Evolutionary conservation across 2,888 invertebrate genomes (phyloP), one percentile per base, ranked within the genome.

Genomic region (Ametastegia equiseti): DNA sequence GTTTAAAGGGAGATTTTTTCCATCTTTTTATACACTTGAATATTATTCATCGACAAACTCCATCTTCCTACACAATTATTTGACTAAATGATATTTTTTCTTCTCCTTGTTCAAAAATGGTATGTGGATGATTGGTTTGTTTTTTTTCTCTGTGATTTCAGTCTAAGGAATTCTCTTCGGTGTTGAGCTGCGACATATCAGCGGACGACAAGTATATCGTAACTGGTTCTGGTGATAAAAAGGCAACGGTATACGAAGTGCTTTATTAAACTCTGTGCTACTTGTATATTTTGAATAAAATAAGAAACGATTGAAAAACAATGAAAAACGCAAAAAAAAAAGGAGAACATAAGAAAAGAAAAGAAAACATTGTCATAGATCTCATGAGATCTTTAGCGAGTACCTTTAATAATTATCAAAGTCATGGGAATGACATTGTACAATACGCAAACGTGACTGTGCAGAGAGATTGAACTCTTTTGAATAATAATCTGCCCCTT

Each of bases 181-280:
- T 99, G 91, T 94, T 99, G 89, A 98, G 98, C 93, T 99, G 99
- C 94, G 99, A 99, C 94, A 98, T 99, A 93, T 98, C 98, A 84
- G 95, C 97, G 83, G 99, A 99, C 92, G 99, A 99, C 93, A 98
- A 98, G 93, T 98, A 97, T 93, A 98, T 99, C 89, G 98, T 99
- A 88, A 99, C 99, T 71, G 99, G 99, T 84, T 98, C 98, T 60
- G 99, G 99, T 81, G 99, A 99, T 93, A 98, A 98, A 93, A 98
- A 98, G 92, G 98, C 98, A 86, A 98, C 98, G 79, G 96, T 99
- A 85, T 99, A 99, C 92, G 98, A 98, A 95, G 98, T 99, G 89
- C 95, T 97, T 92, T 97, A 97, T 93, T 97, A 93, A 83, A 81
- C 42, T 42, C 23, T 80, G 45, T 69, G 71, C 71, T 57, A 45